Conservation (phyloP, 1,140 invertebrate species). For the Brachionus rubens region DNA sequence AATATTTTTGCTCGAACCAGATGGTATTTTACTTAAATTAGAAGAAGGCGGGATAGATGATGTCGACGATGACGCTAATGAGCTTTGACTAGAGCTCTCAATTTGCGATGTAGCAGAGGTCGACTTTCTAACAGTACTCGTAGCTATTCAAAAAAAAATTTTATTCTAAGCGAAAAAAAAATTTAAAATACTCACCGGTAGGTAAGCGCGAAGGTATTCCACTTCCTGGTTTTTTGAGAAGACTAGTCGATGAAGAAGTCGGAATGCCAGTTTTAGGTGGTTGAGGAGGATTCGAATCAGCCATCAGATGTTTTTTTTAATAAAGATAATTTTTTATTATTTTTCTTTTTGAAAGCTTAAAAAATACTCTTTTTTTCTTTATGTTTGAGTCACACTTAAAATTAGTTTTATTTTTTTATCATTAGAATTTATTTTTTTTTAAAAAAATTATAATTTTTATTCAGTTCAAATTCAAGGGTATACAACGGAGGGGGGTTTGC, state of each 20-base stretch:
- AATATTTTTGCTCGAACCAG: neutral
- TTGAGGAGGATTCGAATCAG: neutral
- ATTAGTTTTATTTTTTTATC: conserved; percentile 5
- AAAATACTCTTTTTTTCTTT: neutral
- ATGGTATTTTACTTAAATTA: neutral
- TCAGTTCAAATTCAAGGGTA: too few species aligned
- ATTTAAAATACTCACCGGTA: neutral
- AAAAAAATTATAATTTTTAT: neutral
- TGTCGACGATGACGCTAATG: neutral
- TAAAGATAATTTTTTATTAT: neutral
- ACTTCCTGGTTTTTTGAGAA: neutral
- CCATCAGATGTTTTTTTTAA: too few species aligned
- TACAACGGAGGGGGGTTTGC: too few species aligned
- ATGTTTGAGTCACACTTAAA: conserved; percentile 13
- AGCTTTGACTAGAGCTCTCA: neutral
- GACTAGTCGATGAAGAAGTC: too few species aligned
- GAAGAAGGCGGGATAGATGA: neutral
- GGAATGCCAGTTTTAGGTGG: neutral
- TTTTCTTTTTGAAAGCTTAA: conserved; percentile 20
- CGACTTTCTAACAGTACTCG: neutral
- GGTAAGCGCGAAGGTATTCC: conserved; percentile 6
- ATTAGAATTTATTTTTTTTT: neutral
- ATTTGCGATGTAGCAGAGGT: conserved; percentile 2
- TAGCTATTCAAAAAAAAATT: conserved; percentile 33
- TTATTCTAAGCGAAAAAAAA: too few species aligned